Conservation (phyloP, 2,797 vertebrate species). For the Notolabrus celidotus region DNA sequence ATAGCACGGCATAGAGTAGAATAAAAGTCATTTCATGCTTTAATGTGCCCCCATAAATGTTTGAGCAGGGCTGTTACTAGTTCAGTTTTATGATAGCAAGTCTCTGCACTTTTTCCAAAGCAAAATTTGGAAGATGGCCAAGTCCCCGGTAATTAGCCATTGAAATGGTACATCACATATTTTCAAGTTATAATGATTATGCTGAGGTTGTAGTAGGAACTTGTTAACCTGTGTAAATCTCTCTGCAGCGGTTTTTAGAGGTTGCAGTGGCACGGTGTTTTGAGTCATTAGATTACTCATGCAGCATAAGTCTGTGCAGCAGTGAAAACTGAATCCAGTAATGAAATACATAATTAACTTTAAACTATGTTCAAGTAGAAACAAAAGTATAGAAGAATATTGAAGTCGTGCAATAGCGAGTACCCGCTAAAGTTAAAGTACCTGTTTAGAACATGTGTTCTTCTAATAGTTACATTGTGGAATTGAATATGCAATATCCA, state of each 20-base stretch:
- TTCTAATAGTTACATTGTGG: background rate
- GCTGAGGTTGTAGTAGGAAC: slow-evolving; percentile 14
- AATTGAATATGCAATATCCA: slow-evolving; percentile 1
- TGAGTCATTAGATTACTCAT: background rate
- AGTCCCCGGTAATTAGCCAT: slow-evolving; percentile 22
- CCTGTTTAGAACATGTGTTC: background rate
- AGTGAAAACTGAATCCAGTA: background rate
- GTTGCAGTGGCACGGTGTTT: slow-evolving; percentile 16
- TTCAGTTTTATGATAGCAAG: slow-evolving; percentile 42
- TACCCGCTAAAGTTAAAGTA: background rate
- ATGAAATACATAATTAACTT: slow-evolving; percentile 8
- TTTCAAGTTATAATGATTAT: slow-evolving; percentile 23
- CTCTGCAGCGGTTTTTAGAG: slow-evolving; percentile 12
- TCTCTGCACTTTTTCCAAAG: slow-evolving; percentile 41
- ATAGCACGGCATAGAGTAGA: slow-evolving; percentile 32
- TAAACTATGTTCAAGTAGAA: background rate
- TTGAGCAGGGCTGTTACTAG: slow-evolving; percentile 20
- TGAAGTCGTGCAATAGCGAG: too few relatives aligned
- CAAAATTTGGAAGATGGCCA: slow-evolving; percentile 30
- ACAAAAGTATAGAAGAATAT: too few relatives aligned
- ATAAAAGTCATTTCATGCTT: slow-evolving; percentile 48
- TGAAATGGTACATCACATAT: slow-evolving; percentile 17
- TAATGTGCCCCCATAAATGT: slow-evolving; percentile 38
- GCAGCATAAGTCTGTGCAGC: background rate
- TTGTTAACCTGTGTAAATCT: slow-evolving; percentile 24